Conservation (phyloP, 1,140 invertebrate species). For the Hyles euphorbiae region DNA sequence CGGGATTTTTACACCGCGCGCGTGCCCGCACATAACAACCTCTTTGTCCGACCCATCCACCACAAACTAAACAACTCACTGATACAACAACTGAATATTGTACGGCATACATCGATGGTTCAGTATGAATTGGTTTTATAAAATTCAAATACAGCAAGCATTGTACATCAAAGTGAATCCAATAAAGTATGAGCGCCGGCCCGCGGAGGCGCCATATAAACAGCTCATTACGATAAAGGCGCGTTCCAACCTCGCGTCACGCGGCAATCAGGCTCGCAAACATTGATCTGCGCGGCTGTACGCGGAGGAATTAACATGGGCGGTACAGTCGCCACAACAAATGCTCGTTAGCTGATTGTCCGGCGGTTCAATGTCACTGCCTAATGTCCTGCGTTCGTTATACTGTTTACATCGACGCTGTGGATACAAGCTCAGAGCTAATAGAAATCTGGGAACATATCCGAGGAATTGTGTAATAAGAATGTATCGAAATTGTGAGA, state of each 20-base stretch:
- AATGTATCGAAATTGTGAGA: too few relatives aligned
- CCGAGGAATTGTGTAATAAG: too few relatives aligned
- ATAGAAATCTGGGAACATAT: too few relatives aligned
- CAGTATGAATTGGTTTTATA: neutral
- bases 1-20: slow-evolving; percentile 22
- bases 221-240: slow-evolving; percentile 29
- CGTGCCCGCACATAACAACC: slow-evolving; percentile 25
- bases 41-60: neutral
- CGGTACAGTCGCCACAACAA: neutral
- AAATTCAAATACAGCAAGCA: neutral
- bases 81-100: neutral
- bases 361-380: too few relatives aligned
- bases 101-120: slow-evolving; percentile 3
- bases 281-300: slow-evolving; percentile 20
- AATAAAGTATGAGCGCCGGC: slow-evolving; percentile 2
- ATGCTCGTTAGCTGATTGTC: too few relatives aligned
- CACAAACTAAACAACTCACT: neutral
- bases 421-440: too few relatives aligned
- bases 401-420: too few relatives aligned
- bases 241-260: slow-evolving; percentile 11
- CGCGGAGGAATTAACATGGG: neutral
- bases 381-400: too few relatives aligned
- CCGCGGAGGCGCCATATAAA: slow-evolving; percentile 14
- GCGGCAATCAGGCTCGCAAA: slow-evolving; percentile 23
- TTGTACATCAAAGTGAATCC: neutral